Evolutionary conservation across 2,113 vertebrate genomes (phyloP), one percentile per base, ranked within the genome.

Genomic region (Oxygymnocypris stewartii): DNA sequence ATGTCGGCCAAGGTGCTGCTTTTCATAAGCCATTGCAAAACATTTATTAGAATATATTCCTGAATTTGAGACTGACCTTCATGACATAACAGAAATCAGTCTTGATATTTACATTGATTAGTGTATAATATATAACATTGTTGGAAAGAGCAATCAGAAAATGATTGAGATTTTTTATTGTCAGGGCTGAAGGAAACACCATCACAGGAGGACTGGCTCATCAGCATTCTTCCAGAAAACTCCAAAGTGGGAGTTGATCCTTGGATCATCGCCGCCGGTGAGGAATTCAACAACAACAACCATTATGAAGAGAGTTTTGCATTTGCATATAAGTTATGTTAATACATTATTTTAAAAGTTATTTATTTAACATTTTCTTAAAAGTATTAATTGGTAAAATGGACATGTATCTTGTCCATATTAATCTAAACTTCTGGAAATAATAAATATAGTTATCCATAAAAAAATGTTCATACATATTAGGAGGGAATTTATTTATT

Each of bases 221-320:
- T 99, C 91, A 98, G 95, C 44, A 92, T 99, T 47, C 96, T 99
- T 18, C 98, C 98, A 13, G 97, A 99, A 85, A 96, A 96, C 89
- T 98, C 98, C 9, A 97, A 92, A 92, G 98, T 99, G 83, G 98
- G 97, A 83, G 98, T 98, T 4, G 98, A 99, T 90, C 97, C 98
- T 8, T 96, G 97, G 94, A 98, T 99, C 88, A 96, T 99, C 69
- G 96, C 97, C 13, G 95, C 97, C 84, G 98, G 98, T 99, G 90
- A 91, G 95, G 92, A 89, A 25, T 20, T 3, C 25, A 51, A 23
- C 12, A 25, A 73, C 6, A 47, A 65, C 28, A 0, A 13, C 14
- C 31, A 54, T 54, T 0, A 54, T 54, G 16, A 54, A 54, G 6
- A 18, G 2, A 47, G 12, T 8, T 76, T 7, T 76, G 13, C 12